Evolutionary conservation across 2,888 invertebrate species (phyloP), one percentile per base, ranked within the genome.

Genomic region (Nomada goodeniana): DNA sequence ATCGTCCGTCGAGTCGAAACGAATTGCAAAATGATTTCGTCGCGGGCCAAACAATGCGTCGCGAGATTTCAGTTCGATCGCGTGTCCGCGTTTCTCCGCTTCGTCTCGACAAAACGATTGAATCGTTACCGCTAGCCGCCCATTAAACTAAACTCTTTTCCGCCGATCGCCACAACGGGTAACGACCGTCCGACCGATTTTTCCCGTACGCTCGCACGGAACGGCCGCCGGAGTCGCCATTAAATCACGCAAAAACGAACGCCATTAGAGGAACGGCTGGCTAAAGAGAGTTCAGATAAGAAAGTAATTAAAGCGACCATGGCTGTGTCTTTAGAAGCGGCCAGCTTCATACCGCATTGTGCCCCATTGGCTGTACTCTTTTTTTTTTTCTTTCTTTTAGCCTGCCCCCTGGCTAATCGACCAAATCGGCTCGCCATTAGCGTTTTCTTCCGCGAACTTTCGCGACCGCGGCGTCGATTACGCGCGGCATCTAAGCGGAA

Each of bases 181-280:
- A 80, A 80, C 73, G 82, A 81, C 59, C 70, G 52, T 53, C 18
- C 69, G 42, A 26, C n/a, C 80, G 61, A 80, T 80, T 80, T 80
- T 80, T 68, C 80, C 80, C 67, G 63, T 57, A 81, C 82, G 80
- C 63, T 68, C 74, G 42, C 26, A 0, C 36, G 44, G 79, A 64
- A 79, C 79, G 80, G 7, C 75, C 63, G 42, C 82, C 60, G 20
- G 29, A 65, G 11, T 64, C 67, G 67, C 82, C 68, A 81, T 80
- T 82, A 82, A 80, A 80, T 80, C 82, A 81, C 80, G 80, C 73
- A 80, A 80, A 80, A 80, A 81, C 82, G 74, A 80, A 80, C 68
- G 82, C 80, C 80, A 82, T 80, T 80, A 80, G 73, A 80, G 80
- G 61, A 73, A 73, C 82, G 80, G n/a, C 26, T 67, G 68, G 74